Evolutionary conservation across 2,888 invertebrate genomes (phyloP), one percentile per base, ranked within the genome.

Genomic region (Nyleta sp.): DNA sequence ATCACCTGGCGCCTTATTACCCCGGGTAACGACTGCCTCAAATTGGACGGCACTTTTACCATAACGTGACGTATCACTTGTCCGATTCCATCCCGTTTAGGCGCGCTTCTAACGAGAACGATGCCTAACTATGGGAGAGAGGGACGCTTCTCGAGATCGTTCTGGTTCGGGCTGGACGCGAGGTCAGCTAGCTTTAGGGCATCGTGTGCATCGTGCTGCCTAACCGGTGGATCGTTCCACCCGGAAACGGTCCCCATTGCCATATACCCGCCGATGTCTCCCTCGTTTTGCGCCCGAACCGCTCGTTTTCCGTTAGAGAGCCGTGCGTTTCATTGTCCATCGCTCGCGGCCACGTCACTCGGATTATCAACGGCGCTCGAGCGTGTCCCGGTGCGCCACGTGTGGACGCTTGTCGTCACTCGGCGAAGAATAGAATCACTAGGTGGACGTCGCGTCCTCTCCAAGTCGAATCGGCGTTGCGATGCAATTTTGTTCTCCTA

Each of bases 131-230:
- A 77, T 72, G 78, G 78, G 72, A 73, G 71, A 65, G 24, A 87
- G 87, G 84, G 86, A 86, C 86, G 86, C 83, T 85, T 84, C 83
- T 79, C 75, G 80, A 62, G 42, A 75, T 80, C 64, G 81, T 81
- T 80, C 84, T 85, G 85, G 84, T 73, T 74, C 72, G 75, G 78
- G 57, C 80, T 80, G 82, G 83, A 84, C 86, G 84, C 75, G 87
- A 87, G 89, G 90, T 90, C 89, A 90, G 87, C 83, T 87, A 83
- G 89, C 90, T 90, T 88, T 89, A 86, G 89, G 90, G 90, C 90
- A 90, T 90, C 90, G 86, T 87, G 87, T 86, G 81, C 83, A 83
- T 86, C 86, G 89, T 89, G 89, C 89, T 83, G 86, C 86, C 86
- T 82, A 84, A 84, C 84, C 84, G 80, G 81, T 77, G 84, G 83